phyloP scores from a whole-genome alignment of 2,113 vertebrate species.

The Pitta sordida region DNA sequence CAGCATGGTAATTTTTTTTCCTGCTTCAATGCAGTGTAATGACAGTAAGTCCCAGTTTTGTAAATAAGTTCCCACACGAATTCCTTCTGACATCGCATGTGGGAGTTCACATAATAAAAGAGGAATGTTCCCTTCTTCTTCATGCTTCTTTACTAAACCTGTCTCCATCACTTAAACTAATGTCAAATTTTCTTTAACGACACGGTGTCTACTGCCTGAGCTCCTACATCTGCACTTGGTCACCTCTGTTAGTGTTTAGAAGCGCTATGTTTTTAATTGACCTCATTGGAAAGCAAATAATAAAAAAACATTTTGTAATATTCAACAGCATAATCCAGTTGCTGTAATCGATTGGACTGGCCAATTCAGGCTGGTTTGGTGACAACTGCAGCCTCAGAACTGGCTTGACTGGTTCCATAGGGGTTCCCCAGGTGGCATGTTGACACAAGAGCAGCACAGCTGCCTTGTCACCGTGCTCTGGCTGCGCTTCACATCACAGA shows the following conservation, averaged over 20 bases:
- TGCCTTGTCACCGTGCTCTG: not conserved
- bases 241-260: not conserved
- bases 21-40: not conserved
- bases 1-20: constrained; percentile 23
- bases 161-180: not conserved
- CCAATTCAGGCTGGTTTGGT: not conserved
- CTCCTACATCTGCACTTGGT: not conserved
- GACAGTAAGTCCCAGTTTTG: constrained; percentile 27
- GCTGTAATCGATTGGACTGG: not conserved
- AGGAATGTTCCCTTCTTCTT: constrained; percentile 55
- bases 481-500: not conserved
- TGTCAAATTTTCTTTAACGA: not conserved
- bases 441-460: not conserved
- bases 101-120: constrained; percentile 53
- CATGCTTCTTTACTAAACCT: not conserved
- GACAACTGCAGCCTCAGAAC: not conserved
- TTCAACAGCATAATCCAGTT: not conserved
- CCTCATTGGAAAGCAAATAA: not conserved
- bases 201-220: not conserved
- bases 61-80: constrained; percentile 72
- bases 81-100: constrained; percentile 49
- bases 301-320: not conserved
- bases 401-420: not conserved
- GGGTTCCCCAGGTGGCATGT: not conserved
- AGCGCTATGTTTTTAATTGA: not conserved